phyloP scores from a whole-genome alignment of 2,797 vertebrate genomes.

The Malacoctenus gilli region DNA sequence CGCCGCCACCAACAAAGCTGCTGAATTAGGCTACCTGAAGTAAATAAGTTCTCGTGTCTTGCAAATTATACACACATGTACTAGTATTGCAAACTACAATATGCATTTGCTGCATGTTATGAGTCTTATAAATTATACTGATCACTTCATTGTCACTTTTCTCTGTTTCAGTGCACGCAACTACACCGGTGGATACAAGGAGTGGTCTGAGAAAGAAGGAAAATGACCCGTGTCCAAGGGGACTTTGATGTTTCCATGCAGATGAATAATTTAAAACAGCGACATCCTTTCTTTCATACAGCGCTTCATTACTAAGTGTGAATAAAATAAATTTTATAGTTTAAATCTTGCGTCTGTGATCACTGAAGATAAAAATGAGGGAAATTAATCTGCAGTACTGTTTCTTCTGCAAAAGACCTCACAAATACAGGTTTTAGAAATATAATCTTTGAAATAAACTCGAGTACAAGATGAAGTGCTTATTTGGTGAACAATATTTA shows the following conservation, averaged over 20 bases:
- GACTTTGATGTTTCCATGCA: not conserved
- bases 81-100: no score
- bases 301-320: not conserved
- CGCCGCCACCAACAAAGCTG: constrained; percentile 76
- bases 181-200: constrained; percentile 76
- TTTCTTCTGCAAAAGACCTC: no score
- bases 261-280: not conserved
- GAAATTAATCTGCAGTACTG: no score
- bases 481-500: no score
- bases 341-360: no score
- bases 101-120: no score
- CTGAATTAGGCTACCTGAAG: constrained; percentile 78
- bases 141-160: constrained; percentile 6
- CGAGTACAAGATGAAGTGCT: no score
- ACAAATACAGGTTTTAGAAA: no score
- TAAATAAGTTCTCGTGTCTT: constrained; percentile 52
- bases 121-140: not conserved
- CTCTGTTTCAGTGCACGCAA: constrained; percentile 77
- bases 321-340: not conserved
- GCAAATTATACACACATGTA: not conserved
- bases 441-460: no score
- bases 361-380: no score
- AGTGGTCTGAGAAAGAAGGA: constrained; percentile 76
- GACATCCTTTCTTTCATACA: not conserved
- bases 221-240: constrained; percentile 53